phyloP scores from a whole-genome alignment of 2,797 vertebrate genomes.

The Intellagama lesueurii region DNA sequence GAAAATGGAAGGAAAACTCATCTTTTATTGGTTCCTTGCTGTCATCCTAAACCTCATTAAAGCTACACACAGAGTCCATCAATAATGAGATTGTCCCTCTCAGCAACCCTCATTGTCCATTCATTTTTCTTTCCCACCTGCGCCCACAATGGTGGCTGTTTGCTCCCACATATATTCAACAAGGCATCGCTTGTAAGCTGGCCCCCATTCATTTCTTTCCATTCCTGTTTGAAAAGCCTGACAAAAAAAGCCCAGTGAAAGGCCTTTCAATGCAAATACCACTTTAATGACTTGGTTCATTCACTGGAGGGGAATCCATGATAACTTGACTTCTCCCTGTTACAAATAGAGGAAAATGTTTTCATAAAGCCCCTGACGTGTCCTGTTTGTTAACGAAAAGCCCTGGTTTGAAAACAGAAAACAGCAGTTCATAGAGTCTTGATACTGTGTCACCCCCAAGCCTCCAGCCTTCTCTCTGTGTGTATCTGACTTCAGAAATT shows the following conservation, averaged over 20 bases:
- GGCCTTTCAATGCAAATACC: constrained; percentile 80
- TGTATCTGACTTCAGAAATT: neutral
- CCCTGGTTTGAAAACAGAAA: constrained; percentile 60
- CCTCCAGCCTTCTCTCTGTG: constrained; percentile 20
- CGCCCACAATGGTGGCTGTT: constrained; percentile 77
- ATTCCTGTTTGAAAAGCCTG: constrained; percentile 74
- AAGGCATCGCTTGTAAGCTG: constrained; percentile 80
- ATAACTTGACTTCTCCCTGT: constrained; percentile 72
- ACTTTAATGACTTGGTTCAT: constrained; percentile 82
- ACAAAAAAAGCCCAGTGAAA: constrained; percentile 80
- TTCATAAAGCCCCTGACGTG: constrained; percentile 76
- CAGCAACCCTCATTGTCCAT: constrained; percentile 76
- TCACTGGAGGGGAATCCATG: constrained; percentile 72
- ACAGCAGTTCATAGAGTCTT: constrained; percentile 36
- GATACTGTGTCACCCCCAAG: constrained; percentile 20
- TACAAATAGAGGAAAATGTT: constrained; percentile 77
- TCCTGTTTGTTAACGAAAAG: constrained; percentile 71
- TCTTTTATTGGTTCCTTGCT: constrained; percentile 51
- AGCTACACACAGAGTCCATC: constrained; percentile 48
- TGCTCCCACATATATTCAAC: constrained; percentile 76
- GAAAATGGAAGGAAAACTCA: constrained; percentile 35
- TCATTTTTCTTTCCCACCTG: constrained; percentile 82
- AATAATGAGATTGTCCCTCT: constrained; percentile 70
- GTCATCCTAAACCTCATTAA: constrained; percentile 62
- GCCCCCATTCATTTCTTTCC: constrained; percentile 73